These are phyloP conservation scores for Sinodicranocentrus sp. DNA, from an alignment of 2,888 invertebrate species.

Conservation along the genomic window DNA sequence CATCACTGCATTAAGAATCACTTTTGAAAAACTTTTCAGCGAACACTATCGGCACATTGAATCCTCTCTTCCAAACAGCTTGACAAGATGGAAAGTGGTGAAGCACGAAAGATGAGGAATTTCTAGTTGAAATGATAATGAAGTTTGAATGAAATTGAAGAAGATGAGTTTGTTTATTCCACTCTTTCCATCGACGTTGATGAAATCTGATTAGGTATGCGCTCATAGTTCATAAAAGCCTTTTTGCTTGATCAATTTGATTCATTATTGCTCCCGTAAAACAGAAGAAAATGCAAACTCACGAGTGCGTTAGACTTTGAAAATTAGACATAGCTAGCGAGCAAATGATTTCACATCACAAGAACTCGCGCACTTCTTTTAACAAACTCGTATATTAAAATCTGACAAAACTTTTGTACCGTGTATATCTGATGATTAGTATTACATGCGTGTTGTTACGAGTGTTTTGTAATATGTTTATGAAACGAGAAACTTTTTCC, in stretches of 20 bases:
- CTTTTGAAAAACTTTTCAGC: slow-evolving; percentile 42
- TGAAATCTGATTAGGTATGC: slow-evolving; percentile 32
- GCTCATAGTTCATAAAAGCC: not conserved
- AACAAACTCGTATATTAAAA: too few species aligned
- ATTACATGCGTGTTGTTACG: too few species aligned
- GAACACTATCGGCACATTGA: slow-evolving; percentile 37
- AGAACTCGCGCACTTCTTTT: too few species aligned
- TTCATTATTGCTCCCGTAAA: slow-evolving; percentile 14
- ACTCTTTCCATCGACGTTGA: slow-evolving; percentile 24
- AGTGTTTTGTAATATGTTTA: slow-evolving; percentile 9
- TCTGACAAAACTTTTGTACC: too few species aligned
- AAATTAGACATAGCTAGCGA: not conserved
- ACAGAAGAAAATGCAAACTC: slow-evolving; percentile 9
- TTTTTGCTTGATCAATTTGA: slow-evolving; percentile 22
- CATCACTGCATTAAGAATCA: not conserved
- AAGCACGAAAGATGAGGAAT: slow-evolving; percentile 44
- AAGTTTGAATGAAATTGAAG: slow-evolving; percentile 48
- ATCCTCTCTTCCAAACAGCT: slow-evolving; percentile 10
- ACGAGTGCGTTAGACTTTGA: slow-evolving; percentile 11
- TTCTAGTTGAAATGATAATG: slow-evolving; percentile 33
- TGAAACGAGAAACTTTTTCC: slow-evolving; percentile 4
- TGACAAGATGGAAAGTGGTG: slow-evolving; percentile 5
- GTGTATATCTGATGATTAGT: too few species aligned
- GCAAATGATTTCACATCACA: not conserved
- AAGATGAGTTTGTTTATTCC: slow-evolving; percentile 43